Conservation (phyloP, 2,888 invertebrate genomes). For the Platycheirus rosarum region DNA sequence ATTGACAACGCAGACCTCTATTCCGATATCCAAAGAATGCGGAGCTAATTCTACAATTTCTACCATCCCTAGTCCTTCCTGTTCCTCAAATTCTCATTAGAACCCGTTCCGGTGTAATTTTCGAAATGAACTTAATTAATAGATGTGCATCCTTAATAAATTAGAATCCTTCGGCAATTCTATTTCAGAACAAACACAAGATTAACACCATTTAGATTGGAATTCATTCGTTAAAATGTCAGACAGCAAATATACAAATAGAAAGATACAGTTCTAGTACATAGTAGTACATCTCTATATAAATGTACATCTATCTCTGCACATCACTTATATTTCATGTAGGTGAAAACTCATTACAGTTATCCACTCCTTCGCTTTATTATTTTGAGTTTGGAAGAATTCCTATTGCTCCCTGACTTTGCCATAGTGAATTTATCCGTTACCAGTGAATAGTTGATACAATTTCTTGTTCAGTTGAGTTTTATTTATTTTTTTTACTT, state of each 20-base stretch:
- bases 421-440: conserved; percentile 6
- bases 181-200: conserved; percentile 53
- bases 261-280: conserved; percentile 26
- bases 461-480: conserved; percentile 27
- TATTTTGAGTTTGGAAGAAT: conserved; percentile 29
- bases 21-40: too few relatives aligned
- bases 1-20: too few relatives aligned
- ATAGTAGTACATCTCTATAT: neutral
- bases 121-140: conserved; percentile 69
- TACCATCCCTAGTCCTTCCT: neutral
- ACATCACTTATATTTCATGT: conserved; percentile 63
- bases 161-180: conserved; percentile 63
- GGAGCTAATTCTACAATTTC: too few relatives aligned
- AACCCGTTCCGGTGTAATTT: conserved; percentile 48
- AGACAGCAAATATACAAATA: conserved; percentile 34
- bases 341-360: conserved; percentile 68
- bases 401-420: conserved; percentile 35
- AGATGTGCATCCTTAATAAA: conserved; percentile 68
- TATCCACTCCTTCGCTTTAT: conserved; percentile 27
- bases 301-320: neutral
- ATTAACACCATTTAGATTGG: conserved; percentile 66
- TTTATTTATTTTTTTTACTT: conserved; percentile 41
- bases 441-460: conserved; percentile 14
- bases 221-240: conserved; percentile 69
- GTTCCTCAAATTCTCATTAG: conserved; percentile 28